Percentiles rank a stretch among this genome's conserved stretches.
Evolutionary conservation across 2,797 vertebrate genomes (phyloP).

Genomic region (Poecilia gillii): DNA sequence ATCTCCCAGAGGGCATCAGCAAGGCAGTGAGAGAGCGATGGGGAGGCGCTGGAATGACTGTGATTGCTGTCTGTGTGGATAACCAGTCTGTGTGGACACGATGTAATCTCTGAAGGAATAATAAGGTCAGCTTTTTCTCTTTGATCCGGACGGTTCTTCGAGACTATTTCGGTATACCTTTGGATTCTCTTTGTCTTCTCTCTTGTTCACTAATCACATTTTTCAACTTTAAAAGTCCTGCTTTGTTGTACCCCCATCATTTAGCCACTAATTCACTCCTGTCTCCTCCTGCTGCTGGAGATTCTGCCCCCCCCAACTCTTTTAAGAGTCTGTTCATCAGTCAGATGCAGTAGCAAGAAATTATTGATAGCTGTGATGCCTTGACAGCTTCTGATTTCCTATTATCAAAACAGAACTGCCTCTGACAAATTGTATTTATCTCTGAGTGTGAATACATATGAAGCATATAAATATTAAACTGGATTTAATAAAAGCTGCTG

Average conservation of each 20-base stretch:
- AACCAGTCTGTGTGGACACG: constrained; percentile 47
- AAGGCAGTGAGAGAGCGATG: constrained; percentile 57
- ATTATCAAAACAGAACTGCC: constrained; percentile 72
- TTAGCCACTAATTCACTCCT: constrained; percentile 53
- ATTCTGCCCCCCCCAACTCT: constrained; percentile 53
- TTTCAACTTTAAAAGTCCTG: constrained; percentile 45
- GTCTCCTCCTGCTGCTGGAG: constrained; percentile 44
- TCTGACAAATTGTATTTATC: constrained; percentile 59
- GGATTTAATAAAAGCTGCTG: constrained; percentile 12
- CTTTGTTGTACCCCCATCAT: constrained; percentile 54
- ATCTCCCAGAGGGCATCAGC: constrained; percentile 48
- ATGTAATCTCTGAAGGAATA: constrained; percentile 60
- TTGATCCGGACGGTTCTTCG: constrained; percentile 22
- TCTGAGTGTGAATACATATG: constrained; percentile 50
- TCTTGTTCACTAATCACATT: constrained; percentile 46
- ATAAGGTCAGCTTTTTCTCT: constrained; percentile 48
- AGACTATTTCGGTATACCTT: constrained; percentile 33
- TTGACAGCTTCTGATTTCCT: constrained; percentile 76
- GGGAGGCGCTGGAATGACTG: constrained; percentile 46
- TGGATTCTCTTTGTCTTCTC: constrained; percentile 38
- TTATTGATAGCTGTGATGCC: constrained; percentile 65
- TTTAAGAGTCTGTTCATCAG: constrained; percentile 60
- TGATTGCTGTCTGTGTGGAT: constrained; percentile 62
- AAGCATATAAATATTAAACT: constrained; percentile 48
- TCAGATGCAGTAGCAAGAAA: constrained; percentile 64